These are phyloP conservation scores for Coryphaenoides rupestris DNA, from an alignment of 2,113 vertebrate species.

Conservation along the genomic window DNA sequence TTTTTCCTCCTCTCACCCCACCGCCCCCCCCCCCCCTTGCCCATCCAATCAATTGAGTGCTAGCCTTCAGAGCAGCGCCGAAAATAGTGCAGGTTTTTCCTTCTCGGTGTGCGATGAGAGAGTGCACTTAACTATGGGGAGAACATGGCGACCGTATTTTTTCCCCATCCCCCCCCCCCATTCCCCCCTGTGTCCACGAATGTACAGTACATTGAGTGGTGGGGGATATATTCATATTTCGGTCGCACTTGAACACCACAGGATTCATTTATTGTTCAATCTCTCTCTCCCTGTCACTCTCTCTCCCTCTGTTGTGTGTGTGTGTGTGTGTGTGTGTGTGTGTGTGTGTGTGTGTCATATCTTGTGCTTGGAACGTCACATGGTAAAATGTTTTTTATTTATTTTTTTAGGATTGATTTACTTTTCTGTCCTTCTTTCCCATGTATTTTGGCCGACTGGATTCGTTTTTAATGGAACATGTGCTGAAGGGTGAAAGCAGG, in stretches of 20 bases:
- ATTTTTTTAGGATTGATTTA: no score
- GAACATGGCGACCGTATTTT: conserved; percentile 60
- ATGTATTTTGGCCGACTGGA: no score
- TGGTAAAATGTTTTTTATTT: no score
- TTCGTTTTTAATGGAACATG: no score
- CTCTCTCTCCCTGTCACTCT: neutral
- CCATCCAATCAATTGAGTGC: conserved; percentile 65
- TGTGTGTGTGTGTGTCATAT: neutral
- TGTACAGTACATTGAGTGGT: conserved; percentile 53
- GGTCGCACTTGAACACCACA: conserved; percentile 42
- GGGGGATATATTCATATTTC: conserved; percentile 48
- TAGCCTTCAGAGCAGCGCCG: conserved; percentile 51
- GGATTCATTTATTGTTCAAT: conserved; percentile 50
- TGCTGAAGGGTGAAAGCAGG: no score
- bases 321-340: neutral
- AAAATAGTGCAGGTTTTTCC: conserved; percentile 45
- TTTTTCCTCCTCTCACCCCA: no score
- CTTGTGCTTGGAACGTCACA: neutral
- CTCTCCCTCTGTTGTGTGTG: conserved; percentile 2
- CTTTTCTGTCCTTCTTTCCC: no score
- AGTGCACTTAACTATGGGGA: conserved; percentile 66
- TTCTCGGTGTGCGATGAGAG: conserved; percentile 28
- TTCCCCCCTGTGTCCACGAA: conserved; percentile 43
- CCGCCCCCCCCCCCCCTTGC: neutral
- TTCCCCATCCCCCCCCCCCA: no score